phyloP scores from a whole-genome alignment of 2,797 vertebrate genomes.

The Cephalopachus bancanus region DNA sequence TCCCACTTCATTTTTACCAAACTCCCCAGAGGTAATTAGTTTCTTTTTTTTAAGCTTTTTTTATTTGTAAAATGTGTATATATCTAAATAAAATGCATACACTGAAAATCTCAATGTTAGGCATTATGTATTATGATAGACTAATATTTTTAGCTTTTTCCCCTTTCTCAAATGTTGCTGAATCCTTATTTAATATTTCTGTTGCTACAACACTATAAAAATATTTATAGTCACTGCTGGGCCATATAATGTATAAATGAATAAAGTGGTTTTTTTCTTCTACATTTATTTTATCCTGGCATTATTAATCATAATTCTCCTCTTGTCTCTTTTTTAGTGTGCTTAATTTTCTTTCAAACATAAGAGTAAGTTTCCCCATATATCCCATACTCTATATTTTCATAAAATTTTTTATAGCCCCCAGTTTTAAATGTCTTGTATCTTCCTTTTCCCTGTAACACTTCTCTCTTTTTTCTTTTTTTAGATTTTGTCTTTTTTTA shows the following conservation, averaged over 20 bases:
- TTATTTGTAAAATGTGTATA: background rate
- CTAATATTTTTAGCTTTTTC: background rate
- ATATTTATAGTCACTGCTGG: background rate
- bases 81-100: background rate
- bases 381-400: background rate
- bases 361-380: background rate
- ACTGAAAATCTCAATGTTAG: background rate
- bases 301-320: background rate
- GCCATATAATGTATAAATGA: background rate
- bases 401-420: background rate
- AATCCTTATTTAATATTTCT: background rate
- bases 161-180: background rate
- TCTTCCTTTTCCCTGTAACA: background rate
- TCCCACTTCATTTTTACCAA: background rate
- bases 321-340: background rate
- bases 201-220: background rate
- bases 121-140: background rate
- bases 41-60: background rate
- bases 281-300: background rate
- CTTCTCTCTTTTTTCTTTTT: background rate
- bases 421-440: background rate
- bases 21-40: background rate
- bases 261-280: background rate
- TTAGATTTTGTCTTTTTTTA: background rate
- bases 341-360: background rate